Evolutionary conservation across 2,888 invertebrate species (phyloP), one percentile per base, ranked within the genome.

Genomic region (Nomada ruficornis): DNA sequence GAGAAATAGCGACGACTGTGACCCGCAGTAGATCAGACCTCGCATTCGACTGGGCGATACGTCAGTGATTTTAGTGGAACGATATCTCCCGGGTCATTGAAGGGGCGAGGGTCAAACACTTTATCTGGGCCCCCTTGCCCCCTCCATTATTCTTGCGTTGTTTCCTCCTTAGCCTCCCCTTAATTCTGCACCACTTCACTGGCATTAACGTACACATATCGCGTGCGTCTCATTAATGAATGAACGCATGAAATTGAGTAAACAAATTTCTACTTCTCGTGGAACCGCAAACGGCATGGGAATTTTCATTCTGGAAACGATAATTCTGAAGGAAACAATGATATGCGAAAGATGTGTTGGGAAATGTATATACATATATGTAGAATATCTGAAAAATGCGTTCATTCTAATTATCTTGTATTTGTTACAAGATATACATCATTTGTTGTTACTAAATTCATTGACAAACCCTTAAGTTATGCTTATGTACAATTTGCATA

Each of bases 61-160:
- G 87, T 89, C 88, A 88, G 88, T 88, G 88, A 89, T 90, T 88
- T 90, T 85, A 87, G 88, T 87, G 80, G 88, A 87, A 86, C 83
- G 88, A 88, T 91, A 91, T 91, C 91, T 89, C 88, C 80, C 87
- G 87, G 93, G 91, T 92, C 92, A 93, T 91, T 91, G 89, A 87
- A 84, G 87, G 88, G 89, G 83, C 91, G 89, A 93, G 93, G 92
- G 92, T 93, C 93, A 93, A 86, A 79, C 87, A 86, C 83, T 91
- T 92, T 91, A 90, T 91, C 90, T 89, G 69, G 20, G 23, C 50
- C 73, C 69, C 75, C 68, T 50, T 75, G 62, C 67, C 74, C 71
- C 78, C 76, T 57, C 70, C 80, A 64, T 75, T 75, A 77, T 82
- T 80, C 80, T 80, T 79, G 65, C 65, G 62, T 77, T 72, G 65